Base-by-base conservation (phyloP, 2,113 vertebrate species). In the Lynx canadensis region DNA sequence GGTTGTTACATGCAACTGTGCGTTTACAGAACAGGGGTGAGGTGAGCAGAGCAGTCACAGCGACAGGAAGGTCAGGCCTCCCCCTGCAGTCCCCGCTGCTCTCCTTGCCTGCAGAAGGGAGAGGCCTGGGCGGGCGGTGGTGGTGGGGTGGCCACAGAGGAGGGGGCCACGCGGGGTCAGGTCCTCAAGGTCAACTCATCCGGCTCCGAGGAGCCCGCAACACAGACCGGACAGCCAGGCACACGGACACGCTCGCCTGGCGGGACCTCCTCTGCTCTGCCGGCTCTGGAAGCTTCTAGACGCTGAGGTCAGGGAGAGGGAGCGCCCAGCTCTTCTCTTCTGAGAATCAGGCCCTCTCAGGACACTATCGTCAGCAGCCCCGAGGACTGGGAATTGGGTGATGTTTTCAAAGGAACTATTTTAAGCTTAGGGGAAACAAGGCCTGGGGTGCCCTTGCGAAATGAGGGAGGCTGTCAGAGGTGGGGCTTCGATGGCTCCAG, bases 401-500 rank as follows among this genome's bases (percentile, higher is more conserved):
- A 21, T 38, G 36, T 29, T 76, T 48, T 15, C 73, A 15, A 41
- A 76, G 38, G 21, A 45, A 15, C 38, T 45, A 15, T 45, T 76
- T 16, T 14, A 41, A 14, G 38, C 73, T 45, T 29, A 13, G 7
- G 73, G 27, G 27, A 76, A 45, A 45, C 23, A 27, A 74, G 71
- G 7, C 38, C 73, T 7, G 36, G 36, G 73, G 38, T 7, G 6
- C 73, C 25, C 73, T 48, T 45, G 73, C 0, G 38, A 15, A 25
- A 29, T 15, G 73, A 21, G 38, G 23, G 38, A 12, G 71, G 36
- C 36, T 5, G 71, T 38, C 71, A 3, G 36, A 33, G 5, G 36
- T 41, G 71, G 71, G 71, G 3, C 23, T 0, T 14, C 71, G 5
- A 0, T 1, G 71, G 38, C 36, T 25, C 71, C 12, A 7, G 36